A percentile compares a stretch with the other conserved stretches of the same genome.
Evolutionary conservation across 2,113 vertebrate genomes (phyloP).

Genomic region (Pangasianodon hypophthalmus): DNA sequence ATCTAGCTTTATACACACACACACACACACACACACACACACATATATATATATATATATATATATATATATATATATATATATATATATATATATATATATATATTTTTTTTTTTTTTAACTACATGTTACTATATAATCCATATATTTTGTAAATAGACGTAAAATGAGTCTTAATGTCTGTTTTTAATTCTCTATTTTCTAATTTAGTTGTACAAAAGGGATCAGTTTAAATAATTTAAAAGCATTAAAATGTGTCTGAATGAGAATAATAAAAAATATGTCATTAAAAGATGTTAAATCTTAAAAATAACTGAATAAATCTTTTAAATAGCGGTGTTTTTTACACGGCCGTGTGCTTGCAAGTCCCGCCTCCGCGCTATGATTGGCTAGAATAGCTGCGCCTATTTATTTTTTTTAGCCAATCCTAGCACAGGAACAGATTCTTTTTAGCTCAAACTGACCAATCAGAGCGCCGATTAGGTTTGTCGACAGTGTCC

Average conservation of each 20-base stretch:
- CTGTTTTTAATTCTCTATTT: background rate
- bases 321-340: too few relatives aligned
- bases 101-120: too few relatives aligned
- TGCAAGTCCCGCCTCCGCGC: background rate
- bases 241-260: background rate
- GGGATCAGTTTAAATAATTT: background rate
- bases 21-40: too few relatives aligned
- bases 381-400: background rate
- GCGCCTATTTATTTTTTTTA: background rate
- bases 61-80: too few relatives aligned
- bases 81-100: too few relatives aligned
- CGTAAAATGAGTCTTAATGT: background rate
- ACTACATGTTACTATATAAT: too few relatives aligned
- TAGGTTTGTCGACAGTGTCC: too few relatives aligned
- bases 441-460: fast-evolving
- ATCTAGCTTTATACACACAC: too few relatives aligned
- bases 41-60: too few relatives aligned
- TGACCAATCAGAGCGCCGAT: background rate
- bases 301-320: too few relatives aligned
- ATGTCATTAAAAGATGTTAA: too few relatives aligned
- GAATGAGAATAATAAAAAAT: background rate
- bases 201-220: background rate
- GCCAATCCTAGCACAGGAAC: background rate
- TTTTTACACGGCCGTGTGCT: background rate
- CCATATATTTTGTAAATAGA: too few relatives aligned